Percentiles rank a stretch among this genome's conserved stretches.
Conservation (phyloP, 1,140 invertebrate species). For the Dendrolimus punctatus region DNA sequence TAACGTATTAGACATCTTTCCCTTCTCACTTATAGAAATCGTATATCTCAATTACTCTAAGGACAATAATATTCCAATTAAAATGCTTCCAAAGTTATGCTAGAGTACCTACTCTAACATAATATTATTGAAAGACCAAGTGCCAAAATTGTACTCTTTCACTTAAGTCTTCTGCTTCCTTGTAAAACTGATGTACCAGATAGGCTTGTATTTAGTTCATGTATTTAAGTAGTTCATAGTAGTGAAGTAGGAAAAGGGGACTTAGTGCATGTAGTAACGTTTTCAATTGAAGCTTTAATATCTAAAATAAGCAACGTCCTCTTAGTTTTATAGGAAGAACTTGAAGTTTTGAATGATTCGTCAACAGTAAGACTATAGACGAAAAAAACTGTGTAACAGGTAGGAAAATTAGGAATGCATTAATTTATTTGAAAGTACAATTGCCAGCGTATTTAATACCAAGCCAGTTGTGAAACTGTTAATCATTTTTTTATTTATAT, state of each 20-base stretch:
- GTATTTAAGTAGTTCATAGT: slow-evolving; percentile 47
- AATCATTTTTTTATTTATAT: no score
- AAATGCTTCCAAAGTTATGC: no score
- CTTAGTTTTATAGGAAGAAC: not conserved
- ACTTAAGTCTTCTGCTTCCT: slow-evolving; percentile 19
- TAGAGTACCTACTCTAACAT: no score
- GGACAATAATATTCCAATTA: no score
- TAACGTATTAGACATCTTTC: no score
- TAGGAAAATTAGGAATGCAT: not conserved
- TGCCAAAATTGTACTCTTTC: slow-evolving; percentile 3
- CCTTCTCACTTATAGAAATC: no score
- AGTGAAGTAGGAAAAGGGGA: slow-evolving; percentile 24
- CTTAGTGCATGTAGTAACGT: slow-evolving; percentile 1
- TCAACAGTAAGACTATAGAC: slow-evolving; percentile 5
- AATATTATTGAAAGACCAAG: no score
- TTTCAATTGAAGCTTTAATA: slow-evolving; percentile 1
- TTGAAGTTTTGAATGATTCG: not conserved
- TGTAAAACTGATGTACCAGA: slow-evolving; percentile 28
- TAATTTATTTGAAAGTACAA: not conserved
- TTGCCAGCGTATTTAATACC: no score
- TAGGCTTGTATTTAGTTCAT: slow-evolving; percentile 48
- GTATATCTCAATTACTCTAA: no score
- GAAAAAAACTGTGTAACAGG: slow-evolving; percentile 2
- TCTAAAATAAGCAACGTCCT: not conserved
- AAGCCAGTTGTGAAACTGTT: no score